These are phyloP conservation scores for Chiropotes sagulatus DNA, from an alignment of 2,797 vertebrate species.

Conservation along the genomic window DNA sequence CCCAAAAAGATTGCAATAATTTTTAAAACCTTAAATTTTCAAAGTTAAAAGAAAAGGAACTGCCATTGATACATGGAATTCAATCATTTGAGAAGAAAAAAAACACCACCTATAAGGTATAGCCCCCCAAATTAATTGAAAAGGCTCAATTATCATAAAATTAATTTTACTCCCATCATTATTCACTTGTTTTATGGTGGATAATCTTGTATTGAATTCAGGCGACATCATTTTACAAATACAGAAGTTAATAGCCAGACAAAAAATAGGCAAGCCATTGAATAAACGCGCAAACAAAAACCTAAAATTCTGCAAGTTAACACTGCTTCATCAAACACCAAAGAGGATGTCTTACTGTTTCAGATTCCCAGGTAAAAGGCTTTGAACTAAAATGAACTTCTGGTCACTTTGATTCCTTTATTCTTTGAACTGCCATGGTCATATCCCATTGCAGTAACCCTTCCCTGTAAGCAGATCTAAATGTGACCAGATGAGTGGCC, in stretches of 20 bases:
- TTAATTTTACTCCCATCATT: not conserved
- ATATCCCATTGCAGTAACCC: fast-evolving
- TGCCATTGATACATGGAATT: not conserved
- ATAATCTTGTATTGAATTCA: not conserved
- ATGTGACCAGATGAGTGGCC: not conserved
- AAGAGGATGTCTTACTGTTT: not conserved
- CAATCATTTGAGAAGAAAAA: not conserved
- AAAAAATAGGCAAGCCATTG: not conserved
- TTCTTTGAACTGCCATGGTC: not conserved
- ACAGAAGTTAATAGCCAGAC: not conserved
- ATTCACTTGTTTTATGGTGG: not conserved
- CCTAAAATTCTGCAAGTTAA: not conserved
- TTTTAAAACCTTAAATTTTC: not conserved
- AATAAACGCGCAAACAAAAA: not conserved
- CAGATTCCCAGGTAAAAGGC: not conserved
- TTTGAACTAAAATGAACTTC: not conserved
- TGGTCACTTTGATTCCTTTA: not conserved
- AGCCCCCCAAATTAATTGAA: not conserved
- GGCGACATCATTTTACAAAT: not conserved
- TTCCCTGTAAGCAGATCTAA: not conserved
- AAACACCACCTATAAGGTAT: not conserved
- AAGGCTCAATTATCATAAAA: not conserved
- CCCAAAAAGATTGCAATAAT: not conserved
- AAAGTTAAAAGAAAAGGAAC: not conserved
- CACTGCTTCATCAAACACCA: no score